A percentile compares a stretch with the other conserved stretches of the same genome.
Conservation (phyloP, 2,888 invertebrate species). For the Drosophila eohydei region DNA sequence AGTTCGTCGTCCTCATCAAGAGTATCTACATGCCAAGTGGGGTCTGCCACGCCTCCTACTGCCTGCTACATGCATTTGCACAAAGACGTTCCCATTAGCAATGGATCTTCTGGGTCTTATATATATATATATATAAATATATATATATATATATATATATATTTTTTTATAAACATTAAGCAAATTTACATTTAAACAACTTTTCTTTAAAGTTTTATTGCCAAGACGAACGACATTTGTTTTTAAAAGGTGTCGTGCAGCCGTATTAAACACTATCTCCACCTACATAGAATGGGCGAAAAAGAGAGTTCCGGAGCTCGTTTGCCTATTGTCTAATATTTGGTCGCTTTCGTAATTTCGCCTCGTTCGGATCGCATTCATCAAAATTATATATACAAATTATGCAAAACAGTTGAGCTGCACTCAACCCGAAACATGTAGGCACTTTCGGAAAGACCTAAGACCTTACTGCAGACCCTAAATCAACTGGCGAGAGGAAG, state of each 20-base stretch:
- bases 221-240: conserved; percentile 5
- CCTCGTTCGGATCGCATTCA: conserved; percentile 44
- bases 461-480: conserved; percentile 60
- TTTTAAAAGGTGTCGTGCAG: conserved; percentile 35
- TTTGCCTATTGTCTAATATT: conserved; percentile 39
- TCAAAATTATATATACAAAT: conserved; percentile 72
- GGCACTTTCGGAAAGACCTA: conserved; percentile 64
- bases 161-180: conserved; percentile 12
- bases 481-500: conserved; percentile 70
- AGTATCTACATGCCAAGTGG: too few species aligned
- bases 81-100: too few species aligned
- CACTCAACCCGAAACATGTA: conserved; percentile 53
- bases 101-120: too few species aligned
- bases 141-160: background rate
- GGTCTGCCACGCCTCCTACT: too few species aligned
- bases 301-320: conserved; percentile 10
- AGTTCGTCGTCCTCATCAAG: too few species aligned
- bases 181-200: conserved; percentile 7
- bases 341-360: conserved; percentile 46
- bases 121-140: too few species aligned
- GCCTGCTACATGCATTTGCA: too few species aligned
- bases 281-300: background rate
- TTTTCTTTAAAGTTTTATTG: conserved; percentile 8
- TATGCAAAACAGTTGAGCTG: conserved; percentile 69
- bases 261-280: conserved; percentile 29